phyloP scores from a whole-genome alignment of 2,797 vertebrate genomes.

The Leuciscus waleckii region DNA sequence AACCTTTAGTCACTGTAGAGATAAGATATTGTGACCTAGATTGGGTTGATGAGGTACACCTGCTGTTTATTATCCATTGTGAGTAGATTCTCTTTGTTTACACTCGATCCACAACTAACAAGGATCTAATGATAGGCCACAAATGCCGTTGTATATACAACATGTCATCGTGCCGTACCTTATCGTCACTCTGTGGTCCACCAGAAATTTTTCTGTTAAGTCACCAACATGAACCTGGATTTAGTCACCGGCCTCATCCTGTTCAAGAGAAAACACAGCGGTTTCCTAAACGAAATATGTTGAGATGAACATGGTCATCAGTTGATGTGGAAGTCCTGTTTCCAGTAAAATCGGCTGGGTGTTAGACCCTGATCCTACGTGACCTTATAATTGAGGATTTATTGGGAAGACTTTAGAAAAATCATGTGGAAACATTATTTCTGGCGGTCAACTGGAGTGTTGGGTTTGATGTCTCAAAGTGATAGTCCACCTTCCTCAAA shows the following conservation, averaged over 20 bases:
- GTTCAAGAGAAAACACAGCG: not conserved
- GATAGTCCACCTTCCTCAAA: too few relatives aligned
- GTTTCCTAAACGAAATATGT: not conserved
- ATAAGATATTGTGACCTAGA: not conserved
- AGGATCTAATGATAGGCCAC: not conserved
- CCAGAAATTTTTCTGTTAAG: not conserved
- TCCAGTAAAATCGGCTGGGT: not conserved
- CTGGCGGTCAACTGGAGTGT: not conserved
- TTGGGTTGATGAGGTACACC: not conserved
- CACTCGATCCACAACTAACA: not conserved
- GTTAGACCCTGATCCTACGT: not conserved
- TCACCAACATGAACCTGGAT: not conserved
- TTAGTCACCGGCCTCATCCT: slow-evolving; percentile 2
- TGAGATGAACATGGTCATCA: not conserved
- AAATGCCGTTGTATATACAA: not conserved
- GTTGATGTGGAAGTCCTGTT: too few relatives aligned
- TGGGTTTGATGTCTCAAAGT: not conserved
- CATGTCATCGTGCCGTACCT: not conserved
- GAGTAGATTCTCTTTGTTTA: not conserved
- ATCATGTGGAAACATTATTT: not conserved
- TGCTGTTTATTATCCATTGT: not conserved
- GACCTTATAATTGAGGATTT: not conserved
- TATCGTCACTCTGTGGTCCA: not conserved
- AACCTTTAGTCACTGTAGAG: not conserved
- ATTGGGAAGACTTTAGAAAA: not conserved